Conservation (phyloP, 2,113 vertebrate genomes). For the Grammomys surdaster region DNA sequence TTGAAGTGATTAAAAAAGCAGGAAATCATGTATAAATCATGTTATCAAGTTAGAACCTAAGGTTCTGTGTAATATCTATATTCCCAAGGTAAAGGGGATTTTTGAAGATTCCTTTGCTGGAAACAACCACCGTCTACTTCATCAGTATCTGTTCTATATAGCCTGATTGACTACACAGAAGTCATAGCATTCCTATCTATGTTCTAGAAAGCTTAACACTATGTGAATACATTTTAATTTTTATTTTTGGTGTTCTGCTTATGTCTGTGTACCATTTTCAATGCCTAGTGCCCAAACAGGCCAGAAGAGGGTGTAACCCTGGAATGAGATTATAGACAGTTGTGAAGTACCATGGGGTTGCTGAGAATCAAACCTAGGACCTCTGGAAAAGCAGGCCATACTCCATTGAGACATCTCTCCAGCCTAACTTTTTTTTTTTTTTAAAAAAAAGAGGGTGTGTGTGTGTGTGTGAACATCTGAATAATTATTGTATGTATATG, state of each 20-base stretch:
- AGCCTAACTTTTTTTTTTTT: background rate
- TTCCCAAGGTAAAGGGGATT: background rate
- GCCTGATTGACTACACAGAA: background rate
- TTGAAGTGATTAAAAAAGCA: conserved; percentile 53
- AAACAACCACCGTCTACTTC: background rate
- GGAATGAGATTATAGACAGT: background rate
- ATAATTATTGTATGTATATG: background rate
- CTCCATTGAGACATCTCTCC: background rate
- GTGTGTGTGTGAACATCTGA: background rate
- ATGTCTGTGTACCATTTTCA: background rate
- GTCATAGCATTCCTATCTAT: background rate
- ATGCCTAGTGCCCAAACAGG: background rate
- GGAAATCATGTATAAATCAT: conserved; percentile 56
- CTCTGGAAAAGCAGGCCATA: background rate
- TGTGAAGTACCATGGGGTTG: background rate
- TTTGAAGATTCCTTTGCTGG: background rate
- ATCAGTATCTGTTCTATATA: background rate
- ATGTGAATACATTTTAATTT: background rate
- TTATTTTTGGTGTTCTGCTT: background rate
- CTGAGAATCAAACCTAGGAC: background rate
- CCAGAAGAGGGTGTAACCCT: background rate
- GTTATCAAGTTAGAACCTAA: conserved; percentile 55
- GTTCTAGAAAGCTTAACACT: background rate
- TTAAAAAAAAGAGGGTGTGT: background rate
- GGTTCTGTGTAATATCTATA: background rate